Evolutionary conservation across 2,797 vertebrate species (phyloP).

Genomic region (Falco columbarius): DNA sequence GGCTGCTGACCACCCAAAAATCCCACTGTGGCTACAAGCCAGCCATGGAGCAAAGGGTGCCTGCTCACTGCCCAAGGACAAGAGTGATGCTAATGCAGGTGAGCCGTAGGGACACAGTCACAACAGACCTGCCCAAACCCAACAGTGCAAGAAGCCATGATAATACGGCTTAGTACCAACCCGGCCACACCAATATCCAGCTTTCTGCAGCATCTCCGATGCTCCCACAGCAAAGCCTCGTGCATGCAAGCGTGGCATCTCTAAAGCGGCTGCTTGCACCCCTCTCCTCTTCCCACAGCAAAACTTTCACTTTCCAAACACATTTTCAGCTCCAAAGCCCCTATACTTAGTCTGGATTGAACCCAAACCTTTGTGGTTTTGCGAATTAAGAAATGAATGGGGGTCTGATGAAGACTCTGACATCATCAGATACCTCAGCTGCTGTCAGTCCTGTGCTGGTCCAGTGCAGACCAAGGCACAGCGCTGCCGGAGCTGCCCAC

Average conservation of each 20-base stretch:
- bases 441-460: rapidly evolving
- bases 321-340: neutral
- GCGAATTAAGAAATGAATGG: too few relatives aligned
- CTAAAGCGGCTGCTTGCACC: neutral
- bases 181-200: neutral
- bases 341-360: rapidly evolving
- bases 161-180: neutral
- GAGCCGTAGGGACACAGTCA: rapidly evolving
- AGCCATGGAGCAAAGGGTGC: neutral
- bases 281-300: neutral
- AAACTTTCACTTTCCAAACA: neutral
- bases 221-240: neutral
- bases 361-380: neutral
- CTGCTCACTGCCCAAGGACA: too few relatives aligned
- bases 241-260: rapidly evolving
- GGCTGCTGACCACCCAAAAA: neutral
- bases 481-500: rapidly evolving
- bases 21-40: rapidly evolving
- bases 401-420: neutral
- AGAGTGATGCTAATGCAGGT: too few relatives aligned
- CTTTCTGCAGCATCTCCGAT: neutral
- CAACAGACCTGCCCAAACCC: neutral
- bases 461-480: neutral
- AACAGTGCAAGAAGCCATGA: too few relatives aligned
- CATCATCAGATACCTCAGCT: rapidly evolving